Evolutionary conservation across 2,113 vertebrate species (phyloP), one percentile per base, ranked within the genome.

Genomic region (Hippocampus barbouri): DNA sequence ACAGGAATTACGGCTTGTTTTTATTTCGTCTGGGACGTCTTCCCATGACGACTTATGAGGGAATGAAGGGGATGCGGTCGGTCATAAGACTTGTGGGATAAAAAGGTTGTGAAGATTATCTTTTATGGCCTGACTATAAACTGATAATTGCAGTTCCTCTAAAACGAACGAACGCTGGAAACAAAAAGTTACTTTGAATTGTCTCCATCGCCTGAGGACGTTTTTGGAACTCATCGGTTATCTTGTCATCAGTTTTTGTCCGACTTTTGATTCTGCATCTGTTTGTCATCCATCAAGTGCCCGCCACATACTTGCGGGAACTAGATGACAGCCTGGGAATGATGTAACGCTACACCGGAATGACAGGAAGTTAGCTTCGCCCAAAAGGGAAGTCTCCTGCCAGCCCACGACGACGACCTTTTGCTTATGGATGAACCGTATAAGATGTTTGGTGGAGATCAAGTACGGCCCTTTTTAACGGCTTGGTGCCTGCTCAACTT

Each of bases 251-350:
- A 69, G 68, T 60, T 16, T 18, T 49, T 49, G 56, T 59, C 56
- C 8, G 11, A 71, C 69, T 82, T 78, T 65, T 8, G 65, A 66
- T 70, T 70, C 70, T 73, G 77, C 89, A 91, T 89, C 87, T 91
- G 90, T 83, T 79, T 72, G 78, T 69, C 78, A 90, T 91, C 83
- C 82, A 87, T 92, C 91, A 91, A 47, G 68, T 47, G 12, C 16
- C 7, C 49, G 71, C 64, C 8, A 69, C 83, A 87, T 86, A 84
- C 75, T 49, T 16, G 16, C 78, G 70, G 59, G 76, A 72, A 76
- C 83, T 34, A 11, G 81, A 83, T 84, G 87, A 90, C 45, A 72
- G 82, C 75, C 70, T 41, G 21, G 87, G 78, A 72, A 84, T 90
- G 84, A 90, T 69, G 87, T 89, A 87, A 90, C 27, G 81, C 70